Evolutionary conservation across 2,888 invertebrate species (phyloP), one percentile per base, ranked within the genome.

Genomic region (Scaptomyza flava): DNA sequence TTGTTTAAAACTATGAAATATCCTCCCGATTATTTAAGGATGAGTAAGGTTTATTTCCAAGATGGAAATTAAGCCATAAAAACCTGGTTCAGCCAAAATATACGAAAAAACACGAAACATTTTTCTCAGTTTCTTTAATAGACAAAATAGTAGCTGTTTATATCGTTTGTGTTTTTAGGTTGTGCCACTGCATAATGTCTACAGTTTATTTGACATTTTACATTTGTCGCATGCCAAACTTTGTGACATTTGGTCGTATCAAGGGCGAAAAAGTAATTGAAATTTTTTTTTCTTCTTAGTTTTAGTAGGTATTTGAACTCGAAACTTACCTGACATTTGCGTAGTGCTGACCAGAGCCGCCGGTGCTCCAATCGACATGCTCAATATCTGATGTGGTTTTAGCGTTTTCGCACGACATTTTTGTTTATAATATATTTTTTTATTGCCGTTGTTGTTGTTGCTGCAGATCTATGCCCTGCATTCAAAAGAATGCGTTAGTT

Each of bases 321-420:
- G 31, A 43, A 58, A 69, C 86, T 90, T 81, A 92, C 92, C 92
- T 90, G 75, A 92, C 92, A 81, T 91, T 91, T 63, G 91, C 85
- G 67, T 91, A 91, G 67, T 91, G 91, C 58, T 91, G 91, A 46
- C 91, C 91, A 42, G 92, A 90, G 57, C 90, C 90, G 57, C 91
- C 91, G 69, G 91, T 91, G 77, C 91, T 92, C 94, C 94, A 94
- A 91, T 94, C 94, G 92, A 94, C 94, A 91, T 94, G 94, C 89
- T 95, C 94, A 79, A 94, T 94, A 90, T 95, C 95, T 87, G 94
- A 94, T 68, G 94, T 93, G 89, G 94, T 93, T 92, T 95, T 95
- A 87, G 94, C 94, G 91, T 94, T 94, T 89, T 95, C 94, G 87
- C 94, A 94, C 90, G 94, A 94, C 95, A 95, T 95, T 83, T 38